A percentile compares a stretch with the other conserved stretches of the same genome.
phyloP scores from a whole-genome alignment of 2,888 invertebrate species.

The Criorhina ranunculi region DNA sequence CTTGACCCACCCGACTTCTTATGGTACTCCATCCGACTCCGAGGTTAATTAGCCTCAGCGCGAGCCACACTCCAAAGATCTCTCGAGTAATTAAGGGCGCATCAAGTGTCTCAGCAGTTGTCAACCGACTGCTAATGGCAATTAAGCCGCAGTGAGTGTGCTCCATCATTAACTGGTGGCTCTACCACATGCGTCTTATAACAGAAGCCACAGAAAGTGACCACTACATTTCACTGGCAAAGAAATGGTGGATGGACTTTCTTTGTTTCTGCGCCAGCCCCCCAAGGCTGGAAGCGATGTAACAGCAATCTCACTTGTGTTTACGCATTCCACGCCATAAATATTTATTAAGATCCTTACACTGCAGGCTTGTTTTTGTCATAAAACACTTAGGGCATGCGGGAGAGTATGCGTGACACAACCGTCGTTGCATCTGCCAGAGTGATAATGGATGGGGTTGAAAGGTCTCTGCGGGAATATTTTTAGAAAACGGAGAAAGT shows the following conservation, averaged over 20 bases:
- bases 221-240: constrained; percentile 50
- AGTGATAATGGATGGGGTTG: constrained; percentile 72
- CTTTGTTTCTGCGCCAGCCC: constrained; percentile 53
- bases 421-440: constrained; percentile 51
- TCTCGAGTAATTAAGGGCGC: constrained; percentile 73
- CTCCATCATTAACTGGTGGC: constrained; percentile 59
- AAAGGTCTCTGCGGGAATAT: constrained; percentile 63
- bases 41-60: constrained; percentile 76
- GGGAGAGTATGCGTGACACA: constrained; percentile 56
- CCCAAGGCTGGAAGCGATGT: constrained; percentile 23
- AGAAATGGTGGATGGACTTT: constrained; percentile 71
- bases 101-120: constrained; percentile 75
- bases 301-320: constrained; percentile 65
- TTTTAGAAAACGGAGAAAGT: constrained; percentile 74
- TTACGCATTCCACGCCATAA: constrained; percentile 76
- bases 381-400: constrained; percentile 73
- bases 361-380: constrained; percentile 69
- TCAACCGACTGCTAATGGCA: constrained; percentile 74
- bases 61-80: constrained; percentile 74
- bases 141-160: constrained; percentile 61
- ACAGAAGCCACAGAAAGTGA: constrained; percentile 67
- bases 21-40: constrained; percentile 62
- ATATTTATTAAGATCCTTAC: constrained; percentile 76
- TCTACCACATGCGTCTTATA: constrained; percentile 28
- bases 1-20: constrained; percentile 76